Percentiles rank a stretch among this genome's conserved stretches.
phyloP scores from a whole-genome alignment of 2,888 invertebrate species.

The Ecdyonurus torrentis region DNA sequence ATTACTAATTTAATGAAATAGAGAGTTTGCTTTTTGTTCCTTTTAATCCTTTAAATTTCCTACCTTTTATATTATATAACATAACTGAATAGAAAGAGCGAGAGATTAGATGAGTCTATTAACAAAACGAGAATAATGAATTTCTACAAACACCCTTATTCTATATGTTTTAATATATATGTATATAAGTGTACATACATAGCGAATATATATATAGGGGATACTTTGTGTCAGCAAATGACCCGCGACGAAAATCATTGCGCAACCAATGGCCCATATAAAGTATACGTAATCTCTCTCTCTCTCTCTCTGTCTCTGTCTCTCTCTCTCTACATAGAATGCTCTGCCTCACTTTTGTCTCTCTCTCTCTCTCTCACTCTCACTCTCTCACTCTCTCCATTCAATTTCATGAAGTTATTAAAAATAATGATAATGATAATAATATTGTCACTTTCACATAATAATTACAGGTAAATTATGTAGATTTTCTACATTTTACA shows the following conservation, averaged over 20 bases:
- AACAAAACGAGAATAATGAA: background rate
- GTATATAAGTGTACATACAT: too few species aligned
- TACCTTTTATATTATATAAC: too few species aligned
- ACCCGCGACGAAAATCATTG: background rate
- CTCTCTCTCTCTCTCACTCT: background rate
- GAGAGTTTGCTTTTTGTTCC: too few species aligned
- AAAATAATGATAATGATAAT: background rate
- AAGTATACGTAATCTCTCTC: background rate
- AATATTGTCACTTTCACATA: background rate
- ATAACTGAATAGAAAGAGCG: too few species aligned
- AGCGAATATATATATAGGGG: too few species aligned
- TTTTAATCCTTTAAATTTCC: too few species aligned
- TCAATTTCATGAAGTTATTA: too few species aligned
- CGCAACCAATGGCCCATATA: background rate
- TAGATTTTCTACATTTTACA: too few species aligned
- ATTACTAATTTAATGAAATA: too few species aligned
- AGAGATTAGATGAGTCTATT: background rate
- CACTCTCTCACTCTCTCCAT: too few species aligned
- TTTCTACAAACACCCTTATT: background rate
- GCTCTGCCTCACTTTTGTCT: too few species aligned
- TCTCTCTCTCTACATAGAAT: background rate
- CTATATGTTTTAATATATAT: too few species aligned
- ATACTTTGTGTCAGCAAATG: background rate
- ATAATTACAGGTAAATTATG: background rate
- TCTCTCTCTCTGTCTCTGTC: background rate